Conservation (phyloP, 2,113 vertebrate genomes). For the Brachyhypopomus occidentalis region DNA sequence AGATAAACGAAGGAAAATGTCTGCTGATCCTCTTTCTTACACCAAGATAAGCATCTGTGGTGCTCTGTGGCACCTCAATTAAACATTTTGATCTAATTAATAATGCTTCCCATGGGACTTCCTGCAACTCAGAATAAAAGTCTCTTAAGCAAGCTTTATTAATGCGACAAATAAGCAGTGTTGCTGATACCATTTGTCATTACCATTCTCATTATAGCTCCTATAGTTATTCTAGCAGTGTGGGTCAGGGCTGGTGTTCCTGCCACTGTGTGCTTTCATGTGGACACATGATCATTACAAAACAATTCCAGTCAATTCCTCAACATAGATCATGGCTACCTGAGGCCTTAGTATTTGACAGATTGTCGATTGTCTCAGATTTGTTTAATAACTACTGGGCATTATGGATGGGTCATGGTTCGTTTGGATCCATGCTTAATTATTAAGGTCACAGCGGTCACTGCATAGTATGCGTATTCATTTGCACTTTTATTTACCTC, state of each 20-base stretch:
- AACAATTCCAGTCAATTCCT: slow-evolving; percentile 19
- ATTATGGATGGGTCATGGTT: slow-evolving; percentile 22
- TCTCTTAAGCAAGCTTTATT: slow-evolving; percentile 50
- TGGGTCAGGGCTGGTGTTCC: not conserved
- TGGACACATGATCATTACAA: slow-evolving; percentile 22
- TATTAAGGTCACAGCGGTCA: slow-evolving; percentile 30
- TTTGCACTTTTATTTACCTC: not conserved
- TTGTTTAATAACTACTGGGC: slow-evolving; percentile 15
- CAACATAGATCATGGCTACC: not conserved
- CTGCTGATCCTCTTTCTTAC: slow-evolving; percentile 8
- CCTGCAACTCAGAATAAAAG: slow-evolving; percentile 49
- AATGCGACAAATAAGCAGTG: slow-evolving; percentile 49
- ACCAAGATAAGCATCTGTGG: slow-evolving; percentile 33
- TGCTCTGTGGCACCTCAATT: slow-evolving; percentile 58
- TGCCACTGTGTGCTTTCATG: slow-evolving; percentile 14
- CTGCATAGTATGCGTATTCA: slow-evolving; percentile 9
- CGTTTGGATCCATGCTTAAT: slow-evolving; percentile 24
- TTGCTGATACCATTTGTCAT: slow-evolving; percentile 56
- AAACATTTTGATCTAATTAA: slow-evolving; percentile 64
- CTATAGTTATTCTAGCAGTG: slow-evolving; percentile 18
- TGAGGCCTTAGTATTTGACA: slow-evolving; percentile 20
- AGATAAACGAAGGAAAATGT: slow-evolving; percentile 36
- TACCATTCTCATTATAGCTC: slow-evolving; percentile 46
- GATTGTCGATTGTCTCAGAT: slow-evolving; percentile 37
- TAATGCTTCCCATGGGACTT: slow-evolving; percentile 45